Conservation (phyloP, 2,797 vertebrate species). For the Cynodonichthys magdalenae region DNA sequence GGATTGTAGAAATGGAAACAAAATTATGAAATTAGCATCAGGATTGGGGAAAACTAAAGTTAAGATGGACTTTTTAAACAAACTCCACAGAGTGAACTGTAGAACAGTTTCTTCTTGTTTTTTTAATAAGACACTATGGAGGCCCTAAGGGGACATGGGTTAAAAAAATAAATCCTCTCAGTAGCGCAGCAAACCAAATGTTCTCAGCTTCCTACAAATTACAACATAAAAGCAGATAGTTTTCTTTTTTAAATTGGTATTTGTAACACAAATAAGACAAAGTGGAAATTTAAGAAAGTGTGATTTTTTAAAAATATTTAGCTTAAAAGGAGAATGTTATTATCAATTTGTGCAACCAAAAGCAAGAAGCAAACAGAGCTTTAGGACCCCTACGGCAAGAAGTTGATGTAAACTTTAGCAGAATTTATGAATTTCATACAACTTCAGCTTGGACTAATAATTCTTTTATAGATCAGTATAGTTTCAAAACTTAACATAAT, state of each 20-base stretch:
- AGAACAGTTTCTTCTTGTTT: too few relatives aligned
- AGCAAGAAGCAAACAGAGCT: slow-evolving; percentile 23
- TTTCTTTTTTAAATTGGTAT: neutral
- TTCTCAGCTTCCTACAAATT: neutral
- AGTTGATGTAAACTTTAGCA: neutral
- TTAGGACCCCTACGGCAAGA: neutral
- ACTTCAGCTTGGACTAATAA: slow-evolving; percentile 9
- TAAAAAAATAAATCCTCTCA: too few relatives aligned
- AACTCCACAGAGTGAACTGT: too few relatives aligned
- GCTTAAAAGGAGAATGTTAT: neutral
- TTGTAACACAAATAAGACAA: neutral
- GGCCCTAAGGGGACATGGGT: too few relatives aligned
- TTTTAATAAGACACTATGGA: neutral
- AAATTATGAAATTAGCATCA: slow-evolving; percentile 61
- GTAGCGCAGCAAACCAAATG: too few relatives aligned
- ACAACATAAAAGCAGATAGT: neutral
- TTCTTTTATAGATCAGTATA: neutral
- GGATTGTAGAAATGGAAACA: slow-evolving; percentile 50
- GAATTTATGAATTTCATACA: neutral
- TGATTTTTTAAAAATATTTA: neutral
- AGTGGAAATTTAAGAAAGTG: neutral
- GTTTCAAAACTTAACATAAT: too few relatives aligned
- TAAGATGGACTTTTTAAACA: too few relatives aligned
- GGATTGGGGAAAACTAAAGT: slow-evolving; percentile 52
- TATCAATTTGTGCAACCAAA: neutral